Evolutionary conservation across 2,888 invertebrate species (phyloP).

Genomic region (Drosophila rellima): DNA sequence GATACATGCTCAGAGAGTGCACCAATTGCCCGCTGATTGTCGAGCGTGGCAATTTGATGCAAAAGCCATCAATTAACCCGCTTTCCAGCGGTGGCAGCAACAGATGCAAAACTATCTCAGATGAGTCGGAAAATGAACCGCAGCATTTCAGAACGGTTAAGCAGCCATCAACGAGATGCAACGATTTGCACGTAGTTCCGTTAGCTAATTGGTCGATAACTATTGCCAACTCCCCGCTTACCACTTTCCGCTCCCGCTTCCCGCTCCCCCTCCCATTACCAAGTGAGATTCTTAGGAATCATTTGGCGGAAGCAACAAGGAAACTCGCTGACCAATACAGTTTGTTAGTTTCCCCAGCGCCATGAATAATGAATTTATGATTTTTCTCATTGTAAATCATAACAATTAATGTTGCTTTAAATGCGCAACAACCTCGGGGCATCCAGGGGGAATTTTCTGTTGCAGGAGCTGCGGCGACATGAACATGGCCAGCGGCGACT

Average conservation of each 20-base stretch:
- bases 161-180: conserved; percentile 63
- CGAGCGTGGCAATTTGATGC: conserved; percentile 79
- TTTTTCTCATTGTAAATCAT: conserved; percentile 80
- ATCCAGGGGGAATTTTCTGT: not conserved
- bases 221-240: conserved; percentile 7
- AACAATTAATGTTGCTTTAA: conserved; percentile 77
- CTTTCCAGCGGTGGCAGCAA: conserved; percentile 61
- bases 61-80: conserved; percentile 81
- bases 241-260: not conserved
- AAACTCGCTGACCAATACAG: conserved; percentile 16
- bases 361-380: conserved; percentile 76
- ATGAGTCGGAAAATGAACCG: conserved; percentile 42
- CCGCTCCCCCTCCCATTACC: not conserved
- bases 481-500: conserved; percentile 43
- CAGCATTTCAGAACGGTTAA: conserved; percentile 60
- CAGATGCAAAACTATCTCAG: conserved; percentile 70
- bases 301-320: conserved; percentile 35
- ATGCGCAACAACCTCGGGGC: conserved; percentile 29
- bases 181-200: conserved; percentile 81
- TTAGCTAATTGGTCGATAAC: conserved; percentile 74
- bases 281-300: conserved; percentile 29
- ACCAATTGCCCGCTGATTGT: conserved; percentile 62
- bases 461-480: conserved; percentile 28
- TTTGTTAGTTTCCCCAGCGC: conserved; percentile 26
- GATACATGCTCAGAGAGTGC: conserved; percentile 6